Percentiles rank a stretch among this genome's conserved stretches.
Conservation (phyloP, 2,888 invertebrate species). For the Alsophila aescularia region DNA sequence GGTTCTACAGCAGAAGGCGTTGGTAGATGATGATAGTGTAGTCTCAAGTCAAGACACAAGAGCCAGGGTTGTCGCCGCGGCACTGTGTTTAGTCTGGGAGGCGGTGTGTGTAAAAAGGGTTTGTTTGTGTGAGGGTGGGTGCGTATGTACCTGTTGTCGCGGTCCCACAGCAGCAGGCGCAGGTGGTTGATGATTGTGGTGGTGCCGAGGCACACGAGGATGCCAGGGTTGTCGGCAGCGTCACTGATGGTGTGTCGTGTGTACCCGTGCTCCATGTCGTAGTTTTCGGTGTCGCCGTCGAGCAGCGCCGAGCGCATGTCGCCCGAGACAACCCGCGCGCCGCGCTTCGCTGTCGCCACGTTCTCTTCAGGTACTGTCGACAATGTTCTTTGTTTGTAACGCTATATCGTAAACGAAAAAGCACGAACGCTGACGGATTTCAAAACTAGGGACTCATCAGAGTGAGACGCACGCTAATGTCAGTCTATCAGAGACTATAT, state of each 20-base stretch:
- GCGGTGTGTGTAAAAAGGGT: no score
- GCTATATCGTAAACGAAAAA: no score
- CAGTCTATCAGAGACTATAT: no score
- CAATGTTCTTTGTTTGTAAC: no score
- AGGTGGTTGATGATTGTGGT: slow-evolving; percentile 97
- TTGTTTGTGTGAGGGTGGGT: neutral
- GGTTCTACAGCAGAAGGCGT: slow-evolving; percentile 96
- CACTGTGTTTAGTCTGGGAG: slow-evolving; percentile 75
- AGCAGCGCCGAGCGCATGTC: slow-evolving; percentile 95
- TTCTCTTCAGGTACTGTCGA: slow-evolving; percentile 97
- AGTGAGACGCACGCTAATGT: no score
- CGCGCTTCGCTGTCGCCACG: slow-evolving; percentile 91
- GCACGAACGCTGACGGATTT: no score
- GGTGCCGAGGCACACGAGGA: slow-evolving; percentile 92
- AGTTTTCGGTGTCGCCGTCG: slow-evolving; percentile 93
- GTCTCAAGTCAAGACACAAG: slow-evolving; percentile 92
- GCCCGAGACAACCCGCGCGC: slow-evolving; percentile 94
- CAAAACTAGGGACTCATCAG: no score
- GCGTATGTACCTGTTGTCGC: slow-evolving; percentile 88
- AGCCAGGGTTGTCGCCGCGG: slow-evolving; percentile 88
- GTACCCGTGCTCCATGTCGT: slow-evolving; percentile 97
- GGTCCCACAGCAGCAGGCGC: slow-evolving; percentile 96
- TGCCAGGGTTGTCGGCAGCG: slow-evolving; percentile 87
- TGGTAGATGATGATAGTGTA: slow-evolving; percentile 97
- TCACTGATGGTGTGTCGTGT: slow-evolving; percentile 94